Conservation (phyloP, 2,888 invertebrate genomes). For the Anorthoa munda region DNA sequence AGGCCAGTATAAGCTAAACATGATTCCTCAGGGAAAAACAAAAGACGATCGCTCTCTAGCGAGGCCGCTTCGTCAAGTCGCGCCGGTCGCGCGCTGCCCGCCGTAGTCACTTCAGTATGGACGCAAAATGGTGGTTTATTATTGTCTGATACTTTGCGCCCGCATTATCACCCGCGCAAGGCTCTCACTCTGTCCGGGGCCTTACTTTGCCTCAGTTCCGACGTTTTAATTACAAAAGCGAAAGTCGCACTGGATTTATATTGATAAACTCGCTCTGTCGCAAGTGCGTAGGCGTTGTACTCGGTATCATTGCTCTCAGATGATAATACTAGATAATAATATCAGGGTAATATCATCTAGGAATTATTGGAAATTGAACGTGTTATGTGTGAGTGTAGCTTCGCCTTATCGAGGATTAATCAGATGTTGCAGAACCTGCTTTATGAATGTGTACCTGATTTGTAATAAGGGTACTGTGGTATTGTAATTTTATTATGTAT, state of each 20-base stretch:
- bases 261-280: constrained; percentile 48
- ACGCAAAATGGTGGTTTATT: too few relatives aligned
- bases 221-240: constrained; percentile 51
- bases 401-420: constrained; percentile 55
- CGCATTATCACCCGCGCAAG: neutral
- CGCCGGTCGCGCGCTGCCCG: too few relatives aligned
- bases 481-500: too few relatives aligned
- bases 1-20: too few relatives aligned
- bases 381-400: constrained; percentile 34
- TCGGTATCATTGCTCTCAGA: constrained; percentile 34
- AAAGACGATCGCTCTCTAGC: neutral
- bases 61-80: too few relatives aligned
- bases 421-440: constrained; percentile 48
- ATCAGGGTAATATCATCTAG: constrained; percentile 47
- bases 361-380: constrained; percentile 53
- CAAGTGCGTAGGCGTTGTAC: constrained; percentile 37
- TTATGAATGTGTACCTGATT: constrained; percentile 40
- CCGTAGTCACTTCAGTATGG: too few relatives aligned
- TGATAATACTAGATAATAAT: constrained; percentile 59
- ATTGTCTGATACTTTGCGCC: neutral
- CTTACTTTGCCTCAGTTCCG: constrained; percentile 18
- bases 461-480: constrained; percentile 19
- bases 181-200: neutral
- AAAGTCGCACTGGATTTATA: constrained; percentile 40
- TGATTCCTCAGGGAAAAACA: neutral